A percentile compares a stretch with the other conserved stretches of the same genome.
phyloP scores from a whole-genome alignment of 2,797 vertebrate genomes.

The Hydrophis major region DNA sequence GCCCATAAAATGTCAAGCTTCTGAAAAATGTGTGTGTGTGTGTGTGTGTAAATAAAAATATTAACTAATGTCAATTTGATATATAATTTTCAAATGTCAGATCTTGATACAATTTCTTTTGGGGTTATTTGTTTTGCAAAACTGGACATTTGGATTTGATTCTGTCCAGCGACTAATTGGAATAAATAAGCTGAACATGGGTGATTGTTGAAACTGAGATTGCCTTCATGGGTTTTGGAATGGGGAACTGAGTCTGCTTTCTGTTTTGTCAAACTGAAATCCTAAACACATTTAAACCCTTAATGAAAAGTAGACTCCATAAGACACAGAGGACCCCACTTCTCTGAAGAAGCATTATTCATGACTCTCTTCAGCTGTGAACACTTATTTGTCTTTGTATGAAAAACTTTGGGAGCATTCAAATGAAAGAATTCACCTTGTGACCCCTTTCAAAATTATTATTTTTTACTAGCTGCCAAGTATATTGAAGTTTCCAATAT shows the following conservation, averaged over 20 bases:
- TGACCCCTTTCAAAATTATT: constrained; percentile 1
- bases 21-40: not conserved
- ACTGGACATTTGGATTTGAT: not conserved
- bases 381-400: not conserved
- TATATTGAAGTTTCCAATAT: constrained; percentile 16
- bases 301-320: not conserved
- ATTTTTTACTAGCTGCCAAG: constrained; percentile 3
- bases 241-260: not conserved
- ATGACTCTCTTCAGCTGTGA: not conserved
- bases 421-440: constrained; percentile 29
- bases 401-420: not conserved
- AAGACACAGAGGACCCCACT: not conserved
- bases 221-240: not conserved
- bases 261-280: not conserved
- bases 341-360: not conserved
- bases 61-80: not conserved
- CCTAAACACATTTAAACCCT: not conserved
- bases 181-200: not conserved
- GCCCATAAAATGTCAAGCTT: not conserved
- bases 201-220: not conserved
- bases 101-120: not conserved
- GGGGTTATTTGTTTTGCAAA: not conserved
- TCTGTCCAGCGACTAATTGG: not conserved
- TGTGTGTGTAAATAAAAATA: not conserved
- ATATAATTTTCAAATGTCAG: not conserved